Base-by-base conservation (phyloP, 2,113 vertebrate genomes). In the Varanus salvator region DNA sequence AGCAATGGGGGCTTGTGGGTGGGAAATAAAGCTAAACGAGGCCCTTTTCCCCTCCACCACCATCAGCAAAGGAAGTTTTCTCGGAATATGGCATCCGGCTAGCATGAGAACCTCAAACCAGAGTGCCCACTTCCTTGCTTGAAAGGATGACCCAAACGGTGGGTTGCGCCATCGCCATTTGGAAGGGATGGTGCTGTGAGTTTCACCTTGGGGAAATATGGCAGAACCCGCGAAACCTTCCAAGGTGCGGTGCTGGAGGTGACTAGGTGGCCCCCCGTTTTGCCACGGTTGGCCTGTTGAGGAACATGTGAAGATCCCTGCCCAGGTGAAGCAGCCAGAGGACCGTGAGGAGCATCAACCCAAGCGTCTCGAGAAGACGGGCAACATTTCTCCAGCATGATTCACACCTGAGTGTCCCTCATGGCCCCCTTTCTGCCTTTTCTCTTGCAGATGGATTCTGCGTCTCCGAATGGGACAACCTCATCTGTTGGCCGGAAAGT, bases 401-500 rank as follows among this genome's bases (percentile, higher is more conserved):
- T 23, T 8, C 31, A 1, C 6, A 14, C 3, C 72, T 17, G 25
- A 9, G 3, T 64, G 9, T n/a, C 50, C 23, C 29, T 29, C 0
- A 4, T 19, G 1, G 68, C 8, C 0, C 0, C 0, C 4, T 90
- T 91, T 91, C 72, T 7, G 0, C 1, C 0, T 15, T 91, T 50
- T 92, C 23, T 71, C 76, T 87, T 91, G 23, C 97, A 99, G 99
- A 98, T 90, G 98, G 97, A 1, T 98, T 96, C 95, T 99, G 99
- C 93, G 95, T 97, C 69, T 97, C 99, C 0, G 99, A 99, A 89
- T 99, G 99, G 99, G 99, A 99, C 21, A 98, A 98, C 48, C 98
- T 99, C 78, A 97, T 99, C 23, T 99, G 99, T 89, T 99, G 99
- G 99, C 99, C 99, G 0, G 97, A 98, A 88, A 98, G 98, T 12